Evolutionary conservation across 2,113 vertebrate species (phyloP).

Genomic region (Notarius lentiginosus): DNA sequence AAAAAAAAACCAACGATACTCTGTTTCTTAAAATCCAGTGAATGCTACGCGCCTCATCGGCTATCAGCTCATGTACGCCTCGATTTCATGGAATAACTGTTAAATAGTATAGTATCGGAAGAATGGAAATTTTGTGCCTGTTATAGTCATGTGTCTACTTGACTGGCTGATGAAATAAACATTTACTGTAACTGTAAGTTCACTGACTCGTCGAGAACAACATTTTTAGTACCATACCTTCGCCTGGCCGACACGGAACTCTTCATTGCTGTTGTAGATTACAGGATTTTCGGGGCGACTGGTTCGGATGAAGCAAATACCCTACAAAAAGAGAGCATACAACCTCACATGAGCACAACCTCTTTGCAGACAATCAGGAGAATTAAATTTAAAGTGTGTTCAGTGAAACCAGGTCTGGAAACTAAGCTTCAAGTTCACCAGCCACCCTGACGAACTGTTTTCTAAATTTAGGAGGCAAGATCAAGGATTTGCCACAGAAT

Average conservation of each 20-base stretch:
- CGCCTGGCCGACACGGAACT: conserved; percentile 89
- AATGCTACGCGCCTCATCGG: too few relatives aligned
- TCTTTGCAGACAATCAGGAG: neutral
- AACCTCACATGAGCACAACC: neutral
- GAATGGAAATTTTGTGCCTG: neutral
- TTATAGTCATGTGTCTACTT: neutral
- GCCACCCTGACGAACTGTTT: neutral
- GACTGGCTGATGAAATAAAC: neutral
- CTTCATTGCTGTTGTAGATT: conserved; percentile 89
- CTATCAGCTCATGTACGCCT: too few relatives aligned
- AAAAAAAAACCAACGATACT: too few relatives aligned
- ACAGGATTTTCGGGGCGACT: conserved; percentile 88
- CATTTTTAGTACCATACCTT: conserved; percentile 73
- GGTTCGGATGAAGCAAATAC: conserved; percentile 93
- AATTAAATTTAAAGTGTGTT: neutral
- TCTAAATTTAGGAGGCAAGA: neutral
- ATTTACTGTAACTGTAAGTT: neutral
- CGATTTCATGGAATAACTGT: too few relatives aligned
- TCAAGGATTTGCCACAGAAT: neutral
- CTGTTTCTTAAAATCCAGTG: too few relatives aligned
- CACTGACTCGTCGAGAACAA: neutral
- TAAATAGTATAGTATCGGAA: neutral
- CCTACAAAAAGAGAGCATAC: conserved; percentile 65
- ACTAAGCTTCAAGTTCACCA: neutral
- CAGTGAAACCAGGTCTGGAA: neutral